Base-by-base conservation (phyloP, 2,888 invertebrate species). In the Oscheius sp. region DNA sequence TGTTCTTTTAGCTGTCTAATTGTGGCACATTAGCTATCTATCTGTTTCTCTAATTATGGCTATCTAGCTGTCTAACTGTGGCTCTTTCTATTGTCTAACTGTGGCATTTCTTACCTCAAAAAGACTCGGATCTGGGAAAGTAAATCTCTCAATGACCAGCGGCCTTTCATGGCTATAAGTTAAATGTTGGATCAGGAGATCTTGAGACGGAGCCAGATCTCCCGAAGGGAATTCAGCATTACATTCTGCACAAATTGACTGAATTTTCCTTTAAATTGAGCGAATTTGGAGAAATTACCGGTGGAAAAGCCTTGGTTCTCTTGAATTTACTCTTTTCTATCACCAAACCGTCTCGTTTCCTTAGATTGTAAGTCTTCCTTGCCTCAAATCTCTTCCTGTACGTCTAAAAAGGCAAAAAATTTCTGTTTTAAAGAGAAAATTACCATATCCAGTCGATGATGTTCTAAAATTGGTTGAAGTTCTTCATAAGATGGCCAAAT, bases 281-380 rank as follows among this genome's bases (percentile, higher is more conserved):
- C n/a, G n/a, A n/a, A n/a, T n/a, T n/a, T n/a, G n/a, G n/a, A n/a
- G 43, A 61, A 72, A 74, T 66, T 9, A 80, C 80, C 75, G 66
- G 43, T 12, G 80, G 80, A 59, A 80, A 80, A 13, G 78, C 74
- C 29, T 78, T 80, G 7, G 80, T 80, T 23, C 80, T 76, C 49
- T 73, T 52, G 59, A 77, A 76, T 53, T 56, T 43, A 29, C 69
- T 55, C 18, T 45, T 58, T 27, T 58, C 58, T 9, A 58, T 55
- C 13, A 58, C 35, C 23, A 69, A 43, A 6, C 52, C 52, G 18
- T 70, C 49, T 29, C 41, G 21, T 53, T 55, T 35, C 16, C 35
- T 59, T 43, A 59, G 70, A 7, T 49, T 18, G 18, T 66, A 18
- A 7, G 52, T 27, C 23, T 72, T 72, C 41, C 66, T 18, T 6